Evolutionary conservation across 2,888 invertebrate genomes (phyloP).

Genomic region (Agelastica alni): DNA sequence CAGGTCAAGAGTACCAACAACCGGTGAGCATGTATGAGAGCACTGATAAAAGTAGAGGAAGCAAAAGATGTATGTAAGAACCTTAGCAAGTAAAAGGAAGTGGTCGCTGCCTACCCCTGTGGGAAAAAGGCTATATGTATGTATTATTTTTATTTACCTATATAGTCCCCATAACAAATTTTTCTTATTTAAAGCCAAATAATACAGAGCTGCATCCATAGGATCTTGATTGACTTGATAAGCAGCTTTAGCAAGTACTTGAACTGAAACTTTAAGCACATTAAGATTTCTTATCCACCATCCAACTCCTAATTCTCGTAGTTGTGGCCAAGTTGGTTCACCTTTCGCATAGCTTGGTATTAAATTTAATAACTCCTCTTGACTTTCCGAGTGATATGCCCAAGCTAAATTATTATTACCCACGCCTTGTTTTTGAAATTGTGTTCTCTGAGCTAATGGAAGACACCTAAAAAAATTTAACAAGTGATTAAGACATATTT

Average conservation of each 20-base stretch:
- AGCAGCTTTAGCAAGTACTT: conserved; percentile 91
- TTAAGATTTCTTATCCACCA: conserved; percentile 94
- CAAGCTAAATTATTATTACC: conserved; percentile 93
- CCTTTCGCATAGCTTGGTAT: conserved; percentile 88
- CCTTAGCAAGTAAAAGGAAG: too few species aligned
- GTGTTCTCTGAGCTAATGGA: conserved; percentile 84
- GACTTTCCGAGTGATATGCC: conserved; percentile 99
- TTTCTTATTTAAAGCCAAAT: conserved; percentile 98
- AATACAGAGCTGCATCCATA: conserved; percentile 95
- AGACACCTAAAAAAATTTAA: conserved; percentile 74
- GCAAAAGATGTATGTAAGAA: too few species aligned
- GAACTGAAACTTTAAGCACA: conserved; percentile 81
- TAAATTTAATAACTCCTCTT: conserved; percentile 88
- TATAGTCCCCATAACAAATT: conserved; percentile 95
- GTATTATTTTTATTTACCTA: conserved; percentile 40
- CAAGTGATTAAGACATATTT: too few species aligned
- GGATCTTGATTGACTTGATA: conserved; percentile 93
- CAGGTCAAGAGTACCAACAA: too few species aligned
- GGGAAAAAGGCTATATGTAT: too few species aligned
- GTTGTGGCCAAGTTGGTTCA: conserved; percentile 84
- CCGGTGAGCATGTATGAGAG: too few species aligned
- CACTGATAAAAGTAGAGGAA: too few species aligned
- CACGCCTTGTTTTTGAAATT: conserved; percentile 84
- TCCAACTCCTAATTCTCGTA: conserved; percentile 88
- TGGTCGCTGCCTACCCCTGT: too few species aligned